Percentiles rank a stretch among this genome's conserved stretches.
Evolutionary conservation across 2,113 vertebrate species (phyloP).

Genomic region (Kryptolebias marmoratus): DNA sequence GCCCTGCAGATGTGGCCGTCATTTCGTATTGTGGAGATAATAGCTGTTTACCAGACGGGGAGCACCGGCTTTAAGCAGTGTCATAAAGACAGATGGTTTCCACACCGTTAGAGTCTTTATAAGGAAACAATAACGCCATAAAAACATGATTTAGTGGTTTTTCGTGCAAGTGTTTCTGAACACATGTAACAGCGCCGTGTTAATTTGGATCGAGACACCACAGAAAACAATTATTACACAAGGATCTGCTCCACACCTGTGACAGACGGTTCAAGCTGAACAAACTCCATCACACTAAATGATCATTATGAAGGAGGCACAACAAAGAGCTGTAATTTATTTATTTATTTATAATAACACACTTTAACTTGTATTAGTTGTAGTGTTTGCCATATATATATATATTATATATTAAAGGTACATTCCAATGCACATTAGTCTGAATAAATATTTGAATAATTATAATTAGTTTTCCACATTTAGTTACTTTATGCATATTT

Average conservation of each 20-base stretch:
- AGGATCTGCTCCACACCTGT: neutral
- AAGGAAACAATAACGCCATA: conserved; percentile 72
- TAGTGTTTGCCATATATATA: neutral
- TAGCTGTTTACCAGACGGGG: conserved; percentile 70
- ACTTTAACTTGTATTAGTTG: neutral
- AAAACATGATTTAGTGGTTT: conserved; percentile 71
- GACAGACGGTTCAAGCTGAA: conserved; percentile 16
- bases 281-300: conserved; percentile 7
- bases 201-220: conserved; percentile 26
- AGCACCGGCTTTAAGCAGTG: conserved; percentile 50
- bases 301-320: conserved; percentile 12
- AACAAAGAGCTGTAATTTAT: neutral
- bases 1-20: conserved; percentile 45
- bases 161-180: conserved; percentile 46
- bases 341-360: neutral
- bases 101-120: conserved; percentile 62
- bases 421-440: too few relatives aligned
- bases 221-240: conserved; percentile 62
- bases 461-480: too few relatives aligned
- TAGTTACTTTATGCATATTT: too few relatives aligned
- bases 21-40: conserved; percentile 69
- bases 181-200: conserved; percentile 40
- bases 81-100: conserved; percentile 66
- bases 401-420: too few relatives aligned
- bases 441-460: too few relatives aligned